Conservation (phyloP, 2,888 invertebrate genomes). For the Toxonevra muliebris region DNA sequence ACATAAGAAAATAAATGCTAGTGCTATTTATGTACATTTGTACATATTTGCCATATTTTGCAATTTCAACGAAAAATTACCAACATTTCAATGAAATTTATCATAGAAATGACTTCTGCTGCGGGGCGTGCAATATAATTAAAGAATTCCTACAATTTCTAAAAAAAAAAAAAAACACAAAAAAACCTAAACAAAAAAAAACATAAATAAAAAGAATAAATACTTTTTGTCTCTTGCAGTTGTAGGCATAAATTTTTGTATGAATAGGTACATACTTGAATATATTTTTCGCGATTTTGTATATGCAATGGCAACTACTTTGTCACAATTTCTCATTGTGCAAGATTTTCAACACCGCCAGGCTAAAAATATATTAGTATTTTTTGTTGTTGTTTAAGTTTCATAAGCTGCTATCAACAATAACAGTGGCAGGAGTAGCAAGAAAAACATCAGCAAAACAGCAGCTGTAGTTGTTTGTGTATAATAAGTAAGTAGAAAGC, state of each 20-base stretch:
- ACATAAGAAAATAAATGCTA: no score
- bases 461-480: no score
- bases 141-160: slow-evolving; percentile 18
- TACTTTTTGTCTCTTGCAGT: no score
- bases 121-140: slow-evolving; percentile 30
- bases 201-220: background rate
- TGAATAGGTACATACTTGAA: no score
- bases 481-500: no score
- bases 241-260: no score
- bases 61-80: slow-evolving; percentile 6
- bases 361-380: slow-evolving; percentile 28
- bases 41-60: no score
- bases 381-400: background rate
- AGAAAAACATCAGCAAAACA: no score
- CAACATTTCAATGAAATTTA: slow-evolving; percentile 25
- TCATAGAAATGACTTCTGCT: slow-evolving; percentile 34
- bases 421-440: no score
- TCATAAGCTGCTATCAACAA: background rate
- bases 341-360: slow-evolving; percentile 34
- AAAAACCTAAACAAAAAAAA: background rate
- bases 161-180: background rate
- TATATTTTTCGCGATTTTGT: no score
- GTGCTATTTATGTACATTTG: no score
- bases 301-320: slow-evolving; percentile 22
- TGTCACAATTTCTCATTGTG: slow-evolving; percentile 42